Conservation (phyloP, 1,140 invertebrate species). For the Chelonus insularis region DNA sequence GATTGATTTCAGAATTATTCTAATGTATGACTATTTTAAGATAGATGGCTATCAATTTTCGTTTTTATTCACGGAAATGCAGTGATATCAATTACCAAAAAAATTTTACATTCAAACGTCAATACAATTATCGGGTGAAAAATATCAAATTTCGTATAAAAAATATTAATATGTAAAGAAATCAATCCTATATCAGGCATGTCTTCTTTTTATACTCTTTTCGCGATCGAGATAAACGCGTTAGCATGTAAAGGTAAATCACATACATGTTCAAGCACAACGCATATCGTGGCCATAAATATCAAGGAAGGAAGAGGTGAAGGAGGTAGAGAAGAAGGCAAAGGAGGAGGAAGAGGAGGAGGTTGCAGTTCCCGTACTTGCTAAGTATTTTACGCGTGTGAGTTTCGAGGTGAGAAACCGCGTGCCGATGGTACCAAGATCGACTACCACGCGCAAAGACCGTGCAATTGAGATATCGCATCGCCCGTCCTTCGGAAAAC, state of each 20-base stretch:
- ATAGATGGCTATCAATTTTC: too few species aligned
- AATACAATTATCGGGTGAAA: too few species aligned
- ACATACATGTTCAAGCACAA: conserved; percentile 24
- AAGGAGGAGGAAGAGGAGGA: background rate
- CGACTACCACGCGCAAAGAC: background rate
- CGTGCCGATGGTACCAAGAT: conserved; percentile 15
- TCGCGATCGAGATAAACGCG: conserved; percentile 22
- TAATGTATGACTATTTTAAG: too few species aligned
- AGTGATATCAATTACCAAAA: too few species aligned
- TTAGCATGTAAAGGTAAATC: conserved; percentile 26
- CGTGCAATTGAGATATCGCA: conserved; percentile 14
- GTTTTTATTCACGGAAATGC: too few species aligned
- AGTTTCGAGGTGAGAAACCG: conserved; percentile 7
- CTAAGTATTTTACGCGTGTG: conserved; percentile 3
- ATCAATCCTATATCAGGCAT: background rate
- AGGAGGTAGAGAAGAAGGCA: background rate
- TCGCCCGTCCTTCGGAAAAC: conserved; percentile 7
- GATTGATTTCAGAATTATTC: too few species aligned
- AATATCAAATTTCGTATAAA: too few species aligned
- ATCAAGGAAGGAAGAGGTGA: background rate
- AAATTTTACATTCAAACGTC: too few species aligned
- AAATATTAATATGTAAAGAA: conserved; percentile 26
- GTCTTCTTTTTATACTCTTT: conserved; percentile 4
- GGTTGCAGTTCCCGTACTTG: background rate
- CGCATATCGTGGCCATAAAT: conserved; percentile 24